Evolutionary conservation across 2,888 invertebrate species (phyloP).

Genomic region (Philereme vetulata): DNA sequence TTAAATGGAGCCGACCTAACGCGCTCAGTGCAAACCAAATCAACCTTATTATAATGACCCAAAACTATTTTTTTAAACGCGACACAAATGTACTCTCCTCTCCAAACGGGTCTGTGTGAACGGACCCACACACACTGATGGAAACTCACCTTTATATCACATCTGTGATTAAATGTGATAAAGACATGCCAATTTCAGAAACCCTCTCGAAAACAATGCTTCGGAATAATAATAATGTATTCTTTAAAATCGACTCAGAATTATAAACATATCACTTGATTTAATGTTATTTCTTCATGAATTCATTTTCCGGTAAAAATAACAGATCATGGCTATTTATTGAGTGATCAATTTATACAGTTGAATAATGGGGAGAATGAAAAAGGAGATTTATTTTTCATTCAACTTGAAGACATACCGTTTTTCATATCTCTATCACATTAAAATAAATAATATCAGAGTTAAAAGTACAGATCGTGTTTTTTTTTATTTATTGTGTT

Average conservation of each 20-base stretch:
- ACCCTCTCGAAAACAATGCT: conserved; percentile 13
- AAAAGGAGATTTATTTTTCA: conserved; percentile 4
- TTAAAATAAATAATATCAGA: background rate
- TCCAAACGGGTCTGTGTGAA: too few species aligned
- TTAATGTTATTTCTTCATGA: conserved; percentile 22
- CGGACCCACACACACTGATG: too few species aligned
- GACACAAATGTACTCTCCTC: too few species aligned
- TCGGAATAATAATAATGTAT: background rate
- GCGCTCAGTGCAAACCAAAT: too few species aligned
- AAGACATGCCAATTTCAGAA: background rate
- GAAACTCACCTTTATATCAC: too few species aligned
- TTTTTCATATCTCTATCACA: conserved; percentile 12
- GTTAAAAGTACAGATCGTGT: too few species aligned
- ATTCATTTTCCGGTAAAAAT: conserved; percentile 23
- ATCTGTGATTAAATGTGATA: too few species aligned
- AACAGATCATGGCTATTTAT: conserved; percentile 13
- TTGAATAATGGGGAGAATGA: conserved; percentile 9
- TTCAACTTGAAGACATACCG: background rate
- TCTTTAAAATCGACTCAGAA: background rate
- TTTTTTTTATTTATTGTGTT: too few species aligned
- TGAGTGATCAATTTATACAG: conserved; percentile 11
- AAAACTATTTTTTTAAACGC: too few species aligned
- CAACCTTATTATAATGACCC: too few species aligned
- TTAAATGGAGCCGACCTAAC: too few species aligned
- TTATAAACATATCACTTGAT: conserved; percentile 23